These are phyloP conservation scores for Tethea ocularis DNA, from an alignment of 2,888 invertebrate genomes.

Conservation along the genomic window DNA sequence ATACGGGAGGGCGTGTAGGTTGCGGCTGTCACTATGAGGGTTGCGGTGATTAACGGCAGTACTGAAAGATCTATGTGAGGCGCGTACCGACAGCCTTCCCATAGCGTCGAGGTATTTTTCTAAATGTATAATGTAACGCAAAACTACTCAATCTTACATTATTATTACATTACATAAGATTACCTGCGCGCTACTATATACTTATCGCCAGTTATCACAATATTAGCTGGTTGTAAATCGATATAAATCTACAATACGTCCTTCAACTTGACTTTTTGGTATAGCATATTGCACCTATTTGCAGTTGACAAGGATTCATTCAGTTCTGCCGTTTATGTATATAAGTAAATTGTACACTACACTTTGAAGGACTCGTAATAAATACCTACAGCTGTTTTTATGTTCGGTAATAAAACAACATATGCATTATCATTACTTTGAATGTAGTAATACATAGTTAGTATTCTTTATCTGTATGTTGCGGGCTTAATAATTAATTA, in stretches of 20 bases:
- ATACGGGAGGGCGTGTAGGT: too few relatives aligned
- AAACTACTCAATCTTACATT: too few relatives aligned
- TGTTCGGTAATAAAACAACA: not conserved
- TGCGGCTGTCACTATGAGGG: too few relatives aligned
- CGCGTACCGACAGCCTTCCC: too few relatives aligned
- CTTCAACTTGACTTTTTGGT: conserved; percentile 22
- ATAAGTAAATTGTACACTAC: too few relatives aligned
- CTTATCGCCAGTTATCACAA: conserved; percentile 8
- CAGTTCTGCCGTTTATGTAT: not conserved
- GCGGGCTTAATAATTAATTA: too few relatives aligned
- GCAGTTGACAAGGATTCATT: not conserved
- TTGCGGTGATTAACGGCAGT: too few relatives aligned
- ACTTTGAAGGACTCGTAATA: not conserved
- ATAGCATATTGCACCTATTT: not conserved
- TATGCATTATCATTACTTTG: not conserved
- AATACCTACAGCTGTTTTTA: not conserved
- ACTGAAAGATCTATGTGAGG: too few relatives aligned
- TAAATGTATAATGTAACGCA: too few relatives aligned
- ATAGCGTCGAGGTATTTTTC: too few relatives aligned
- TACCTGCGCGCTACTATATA: not conserved
- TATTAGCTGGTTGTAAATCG: not conserved
- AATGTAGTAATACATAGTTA: too few relatives aligned
- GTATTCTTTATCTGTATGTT: too few relatives aligned
- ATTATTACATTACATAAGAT: not conserved
- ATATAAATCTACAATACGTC: conserved; percentile 2